These are phyloP conservation scores for Macrosiphum euphorbiae DNA, from an alignment of 2,888 invertebrate species.

Conservation along the genomic window DNA sequence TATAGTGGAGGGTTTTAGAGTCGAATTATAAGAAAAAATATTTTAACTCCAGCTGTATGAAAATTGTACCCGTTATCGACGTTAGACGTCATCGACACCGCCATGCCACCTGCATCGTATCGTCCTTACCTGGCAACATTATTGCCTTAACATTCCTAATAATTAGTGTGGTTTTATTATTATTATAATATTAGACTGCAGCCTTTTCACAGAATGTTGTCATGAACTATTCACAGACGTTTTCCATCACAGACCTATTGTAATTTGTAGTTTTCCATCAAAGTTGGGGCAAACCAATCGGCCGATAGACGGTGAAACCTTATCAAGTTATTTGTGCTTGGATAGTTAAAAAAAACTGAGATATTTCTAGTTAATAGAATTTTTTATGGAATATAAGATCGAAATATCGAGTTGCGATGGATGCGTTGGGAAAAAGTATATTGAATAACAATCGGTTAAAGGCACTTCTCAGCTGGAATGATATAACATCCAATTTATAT, in stretches of 20 bases:
- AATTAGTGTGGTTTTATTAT: neutral
- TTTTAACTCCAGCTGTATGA: neutral
- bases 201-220: neutral
- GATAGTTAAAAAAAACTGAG: neutral
- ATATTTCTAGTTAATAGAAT: neutral
- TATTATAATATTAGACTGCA: neutral
- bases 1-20: neutral
- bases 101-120: neutral
- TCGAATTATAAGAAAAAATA: neutral
- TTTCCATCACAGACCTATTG: neutral
- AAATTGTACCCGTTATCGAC: neutral
- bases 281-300: neutral
- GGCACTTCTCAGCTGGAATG: neutral
- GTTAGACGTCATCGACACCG: neutral
- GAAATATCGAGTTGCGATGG: neutral
- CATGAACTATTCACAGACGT: neutral
- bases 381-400: too few species aligned
- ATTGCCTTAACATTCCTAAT: neutral
- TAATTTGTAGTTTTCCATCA: neutral
- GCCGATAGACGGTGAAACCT: too few species aligned
- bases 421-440: neutral
- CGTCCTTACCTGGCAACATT: neutral
- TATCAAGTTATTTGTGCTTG: neutral
- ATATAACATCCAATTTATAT: neutral
- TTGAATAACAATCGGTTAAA: neutral